phyloP scores from a whole-genome alignment of 2,797 vertebrate genomes.

The Artibeus jamaicensis region DNA sequence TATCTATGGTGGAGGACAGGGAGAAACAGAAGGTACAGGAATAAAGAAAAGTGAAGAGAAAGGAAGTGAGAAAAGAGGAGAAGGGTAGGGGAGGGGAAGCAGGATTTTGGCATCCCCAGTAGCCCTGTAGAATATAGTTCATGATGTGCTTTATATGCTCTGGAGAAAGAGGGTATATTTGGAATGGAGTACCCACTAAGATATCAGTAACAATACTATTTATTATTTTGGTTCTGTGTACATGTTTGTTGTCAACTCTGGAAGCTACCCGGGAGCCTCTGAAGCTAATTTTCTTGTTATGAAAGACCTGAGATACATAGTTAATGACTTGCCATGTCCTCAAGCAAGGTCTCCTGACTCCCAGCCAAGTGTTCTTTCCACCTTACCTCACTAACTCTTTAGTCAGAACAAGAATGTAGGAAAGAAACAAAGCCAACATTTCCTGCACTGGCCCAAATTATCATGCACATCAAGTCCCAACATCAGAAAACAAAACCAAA shows the following conservation, averaged over 20 bases:
- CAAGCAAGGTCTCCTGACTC: fast-evolving
- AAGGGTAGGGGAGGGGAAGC: too few relatives aligned
- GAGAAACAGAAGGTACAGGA: neutral
- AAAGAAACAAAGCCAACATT: neutral
- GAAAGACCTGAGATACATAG: neutral
- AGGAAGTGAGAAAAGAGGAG: neutral
- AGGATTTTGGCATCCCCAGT: neutral
- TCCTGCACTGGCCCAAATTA: fast-evolving
- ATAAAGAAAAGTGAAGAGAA: neutral
- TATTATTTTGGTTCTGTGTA: neutral
- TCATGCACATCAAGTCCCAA: too few relatives aligned
- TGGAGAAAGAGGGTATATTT: neutral
- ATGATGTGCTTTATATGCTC: neutral
- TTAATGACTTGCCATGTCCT: neutral
- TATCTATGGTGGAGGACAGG: neutral
- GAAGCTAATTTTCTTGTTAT: neutral
- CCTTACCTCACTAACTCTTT: neutral
- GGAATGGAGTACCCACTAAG: neutral
- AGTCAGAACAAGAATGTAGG: neutral
- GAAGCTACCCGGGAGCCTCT: neutral
- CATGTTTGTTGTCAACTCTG: neutral
- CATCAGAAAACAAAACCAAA: neutral
- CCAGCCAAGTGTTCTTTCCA: too few relatives aligned
- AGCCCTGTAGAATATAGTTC: neutral
- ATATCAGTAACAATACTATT: too few relatives aligned